These are phyloP conservation scores for Sebastes umbrosus DNA, from an alignment of 2,797 vertebrate genomes.

Conservation along the genomic window DNA sequence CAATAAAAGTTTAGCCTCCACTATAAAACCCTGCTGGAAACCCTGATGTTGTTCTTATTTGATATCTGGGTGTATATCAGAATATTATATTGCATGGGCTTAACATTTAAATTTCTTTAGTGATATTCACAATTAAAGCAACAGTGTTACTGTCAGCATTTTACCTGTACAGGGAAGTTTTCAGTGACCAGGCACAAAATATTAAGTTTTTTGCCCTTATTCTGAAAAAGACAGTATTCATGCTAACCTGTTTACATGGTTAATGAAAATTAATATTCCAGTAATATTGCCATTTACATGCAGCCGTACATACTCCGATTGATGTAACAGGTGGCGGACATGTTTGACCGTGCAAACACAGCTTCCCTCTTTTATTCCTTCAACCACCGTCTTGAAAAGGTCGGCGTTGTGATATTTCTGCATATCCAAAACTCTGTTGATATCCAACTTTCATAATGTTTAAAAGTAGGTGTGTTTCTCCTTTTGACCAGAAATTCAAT, in stretches of 20 bases:
- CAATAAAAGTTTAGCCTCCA: background rate
- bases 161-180: background rate
- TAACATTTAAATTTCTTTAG: background rate
- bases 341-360: no score
- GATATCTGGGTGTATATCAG: background rate
- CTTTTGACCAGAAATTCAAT: no score
- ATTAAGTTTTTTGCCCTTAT: no score
- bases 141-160: background rate
- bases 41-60: background rate
- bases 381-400: background rate
- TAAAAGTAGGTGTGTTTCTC: no score
- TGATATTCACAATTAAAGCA: background rate
- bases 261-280: no score
- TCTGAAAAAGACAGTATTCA: no score
- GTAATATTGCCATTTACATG: rapidly evolving
- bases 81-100: background rate
- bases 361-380: no score
- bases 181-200: background rate
- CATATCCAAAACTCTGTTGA: rapidly evolving
- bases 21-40: background rate
- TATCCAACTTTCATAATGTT: no score
- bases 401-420: no score
- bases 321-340: no score
- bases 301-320: no score
- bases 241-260: no score